phyloP scores from a whole-genome alignment of 2,113 vertebrate genomes.

The Hydrochoerus hydrochaeris region DNA sequence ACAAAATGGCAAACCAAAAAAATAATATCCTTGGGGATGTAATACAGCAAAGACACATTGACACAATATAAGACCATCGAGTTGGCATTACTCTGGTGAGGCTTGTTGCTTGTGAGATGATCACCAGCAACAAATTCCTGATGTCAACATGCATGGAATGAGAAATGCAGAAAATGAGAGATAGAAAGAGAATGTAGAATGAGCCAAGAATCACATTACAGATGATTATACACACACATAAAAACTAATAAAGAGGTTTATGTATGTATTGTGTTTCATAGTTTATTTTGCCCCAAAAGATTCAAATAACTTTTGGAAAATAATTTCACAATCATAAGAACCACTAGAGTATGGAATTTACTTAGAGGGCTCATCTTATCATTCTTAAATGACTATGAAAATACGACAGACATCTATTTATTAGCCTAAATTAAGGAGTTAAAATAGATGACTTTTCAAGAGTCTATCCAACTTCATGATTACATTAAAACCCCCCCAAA shows the following conservation, averaged over 20 bases:
- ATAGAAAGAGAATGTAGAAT: neutral
- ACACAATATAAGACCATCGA: neutral
- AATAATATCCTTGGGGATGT: neutral
- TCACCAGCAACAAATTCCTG: neutral
- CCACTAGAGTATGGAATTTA: neutral
- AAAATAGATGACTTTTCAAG: constrained; percentile 52
- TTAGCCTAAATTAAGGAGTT: neutral
- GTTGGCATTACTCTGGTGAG: neutral
- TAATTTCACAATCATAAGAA: neutral
- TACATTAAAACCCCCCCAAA: constrained; percentile 68
- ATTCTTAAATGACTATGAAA: constrained; percentile 37
- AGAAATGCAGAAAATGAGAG: neutral
- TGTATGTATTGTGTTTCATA: neutral
- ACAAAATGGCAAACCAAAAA: neutral
- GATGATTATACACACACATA: neutral
- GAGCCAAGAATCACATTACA: neutral
- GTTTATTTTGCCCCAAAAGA: constrained; percentile 25
- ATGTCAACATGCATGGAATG: neutral
- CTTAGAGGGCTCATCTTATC: neutral
- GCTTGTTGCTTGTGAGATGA: neutral
- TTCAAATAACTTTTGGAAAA: neutral
- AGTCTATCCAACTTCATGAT: constrained; percentile 61
- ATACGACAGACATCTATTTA: neutral
- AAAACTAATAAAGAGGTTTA: neutral
- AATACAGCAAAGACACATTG: neutral